These are phyloP conservation scores for Tetanocera ferruginea DNA, from an alignment of 2,888 invertebrate species.

Conservation along the genomic window DNA sequence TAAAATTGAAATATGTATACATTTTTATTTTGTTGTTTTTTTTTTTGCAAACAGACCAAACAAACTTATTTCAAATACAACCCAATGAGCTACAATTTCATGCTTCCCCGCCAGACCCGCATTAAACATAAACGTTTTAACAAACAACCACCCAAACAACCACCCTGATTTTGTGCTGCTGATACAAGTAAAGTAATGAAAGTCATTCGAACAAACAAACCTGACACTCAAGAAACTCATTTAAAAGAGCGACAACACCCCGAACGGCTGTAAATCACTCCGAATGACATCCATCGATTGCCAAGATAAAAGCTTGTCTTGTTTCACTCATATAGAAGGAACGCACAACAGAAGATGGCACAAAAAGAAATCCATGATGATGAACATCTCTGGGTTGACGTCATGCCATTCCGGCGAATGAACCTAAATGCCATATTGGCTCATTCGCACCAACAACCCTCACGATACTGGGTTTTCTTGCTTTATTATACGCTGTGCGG, in stretches of 20 bases:
- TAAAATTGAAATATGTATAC: too few relatives aligned
- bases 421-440: slow-evolving; percentile 43
- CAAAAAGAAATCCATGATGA: slow-evolving; percentile 39
- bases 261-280: slow-evolving; percentile 68
- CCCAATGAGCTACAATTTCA: too few relatives aligned
- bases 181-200: background rate
- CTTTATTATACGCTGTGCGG: slow-evolving; percentile 3
- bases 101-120: too few relatives aligned
- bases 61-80: too few relatives aligned
- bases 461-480: background rate
- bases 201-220: background rate
- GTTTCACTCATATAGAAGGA: slow-evolving; percentile 46
- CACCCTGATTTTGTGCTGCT: background rate
- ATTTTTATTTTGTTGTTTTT: too few relatives aligned
- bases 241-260: slow-evolving; percentile 59
- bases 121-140: too few relatives aligned
- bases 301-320: slow-evolving; percentile 64
- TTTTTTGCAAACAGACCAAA: too few relatives aligned
- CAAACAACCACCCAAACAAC: background rate
- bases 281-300: slow-evolving; percentile 66
- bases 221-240: slow-evolving; percentile 49
- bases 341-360: slow-evolving; percentile 16
- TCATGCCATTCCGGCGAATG: slow-evolving; percentile 39
- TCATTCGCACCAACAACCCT: slow-evolving; percentile 28
- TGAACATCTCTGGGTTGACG: slow-evolving; percentile 44